Evolutionary conservation across 2,888 invertebrate genomes (phyloP).

Genomic region (Pegoplata infirma): DNA sequence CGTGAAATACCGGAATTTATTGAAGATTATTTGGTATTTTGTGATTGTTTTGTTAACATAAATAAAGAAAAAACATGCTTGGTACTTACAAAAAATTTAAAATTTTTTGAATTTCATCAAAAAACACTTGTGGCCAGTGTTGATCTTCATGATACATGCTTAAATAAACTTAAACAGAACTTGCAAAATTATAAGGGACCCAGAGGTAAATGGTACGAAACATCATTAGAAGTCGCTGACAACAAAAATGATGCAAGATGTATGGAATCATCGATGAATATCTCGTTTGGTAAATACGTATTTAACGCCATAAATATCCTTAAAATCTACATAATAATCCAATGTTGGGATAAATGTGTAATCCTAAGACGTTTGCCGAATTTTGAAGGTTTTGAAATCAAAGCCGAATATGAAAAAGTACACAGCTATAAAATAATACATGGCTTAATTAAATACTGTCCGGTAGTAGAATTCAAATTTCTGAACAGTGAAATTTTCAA

Average conservation of each 20-base stretch:
- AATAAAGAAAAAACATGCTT: constrained; percentile 61
- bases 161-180: constrained; percentile 49
- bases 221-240: not conserved
- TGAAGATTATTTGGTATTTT: constrained; percentile 52
- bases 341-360: constrained; percentile 72
- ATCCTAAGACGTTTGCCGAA: constrained; percentile 65
- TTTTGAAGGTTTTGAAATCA: constrained; percentile 55
- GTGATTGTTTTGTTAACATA: constrained; percentile 54
- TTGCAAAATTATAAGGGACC: constrained; percentile 67
- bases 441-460: constrained; percentile 67
- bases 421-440: constrained; percentile 64
- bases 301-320: constrained; percentile 65
- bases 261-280: not conserved
- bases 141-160: constrained; percentile 66
- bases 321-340: constrained; percentile 69
- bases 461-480: constrained; percentile 68
- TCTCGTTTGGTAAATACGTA: constrained; percentile 72
- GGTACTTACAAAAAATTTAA: constrained; percentile 68
- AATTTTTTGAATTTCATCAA: constrained; percentile 70
- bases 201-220: constrained; percentile 58
- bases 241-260: not conserved
- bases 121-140: constrained; percentile 69
- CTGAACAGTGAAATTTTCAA: constrained; percentile 56
- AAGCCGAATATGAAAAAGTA: constrained; percentile 68
- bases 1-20: constrained; percentile 62